These are phyloP conservation scores for Polylopha cassiicola DNA, from an alignment of 2,888 invertebrate species.

Conservation along the genomic window DNA sequence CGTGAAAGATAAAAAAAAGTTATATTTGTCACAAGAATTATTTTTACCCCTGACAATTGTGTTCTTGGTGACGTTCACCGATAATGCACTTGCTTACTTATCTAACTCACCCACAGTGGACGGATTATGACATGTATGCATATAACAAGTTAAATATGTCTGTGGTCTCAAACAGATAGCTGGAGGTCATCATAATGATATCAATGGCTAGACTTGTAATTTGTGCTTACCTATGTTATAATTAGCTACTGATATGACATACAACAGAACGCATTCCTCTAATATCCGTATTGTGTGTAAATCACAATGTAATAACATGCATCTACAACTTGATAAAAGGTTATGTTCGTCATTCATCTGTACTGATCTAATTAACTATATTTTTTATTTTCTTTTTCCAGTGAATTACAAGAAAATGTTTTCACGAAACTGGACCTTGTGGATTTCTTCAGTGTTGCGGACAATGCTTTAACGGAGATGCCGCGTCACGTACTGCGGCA, in stretches of 20 bases:
- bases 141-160: slow-evolving; percentile 7
- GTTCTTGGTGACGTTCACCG: slow-evolving; percentile 30
- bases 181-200: slow-evolving; percentile 16
- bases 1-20: slow-evolving; percentile 31
- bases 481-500: slow-evolving; percentile 86
- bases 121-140: slow-evolving; percentile 14
- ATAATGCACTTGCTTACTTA: slow-evolving; percentile 29
- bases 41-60: slow-evolving; percentile 45
- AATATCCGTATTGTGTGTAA: too few species aligned
- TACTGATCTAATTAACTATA: too few species aligned
- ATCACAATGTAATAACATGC: too few species aligned
- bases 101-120: slow-evolving; percentile 19
- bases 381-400: too few species aligned
- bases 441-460: slow-evolving; percentile 86
- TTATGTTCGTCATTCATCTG: too few species aligned
- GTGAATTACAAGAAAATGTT: slow-evolving; percentile 83
- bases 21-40: slow-evolving; percentile 46
- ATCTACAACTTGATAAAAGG: too few species aligned
- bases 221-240: slow-evolving; percentile 2
- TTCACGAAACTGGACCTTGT: slow-evolving; percentile 86
- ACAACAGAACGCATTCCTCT: too few species aligned
- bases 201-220: slow-evolving; percentile 4
- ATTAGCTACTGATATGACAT: neutral
- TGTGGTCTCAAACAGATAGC: slow-evolving; percentile 15
- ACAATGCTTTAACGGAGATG: slow-evolving; percentile 85